These are phyloP conservation scores for Drosophila asahinai DNA, from an alignment of 1,140 invertebrate species.

Conservation along the genomic window DNA sequence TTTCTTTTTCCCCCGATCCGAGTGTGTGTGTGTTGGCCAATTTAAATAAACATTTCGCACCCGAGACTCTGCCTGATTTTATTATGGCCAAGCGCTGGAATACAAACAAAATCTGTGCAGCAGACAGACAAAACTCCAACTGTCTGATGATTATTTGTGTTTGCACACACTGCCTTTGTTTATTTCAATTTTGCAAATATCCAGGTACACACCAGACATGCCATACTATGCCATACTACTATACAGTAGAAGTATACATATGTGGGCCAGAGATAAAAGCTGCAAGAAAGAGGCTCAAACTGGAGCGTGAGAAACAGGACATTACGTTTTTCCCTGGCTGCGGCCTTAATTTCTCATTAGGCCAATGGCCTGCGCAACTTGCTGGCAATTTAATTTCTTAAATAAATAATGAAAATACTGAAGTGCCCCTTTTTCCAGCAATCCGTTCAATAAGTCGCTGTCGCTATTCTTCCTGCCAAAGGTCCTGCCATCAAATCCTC, in stretches of 20 bases:
- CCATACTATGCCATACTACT: background rate
- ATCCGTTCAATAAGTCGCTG: constrained; percentile 26
- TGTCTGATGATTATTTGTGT: constrained; percentile 82
- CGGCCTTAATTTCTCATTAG: constrained; percentile 76
- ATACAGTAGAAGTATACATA: constrained; percentile 26
- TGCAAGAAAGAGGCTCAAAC: too few relatives aligned
- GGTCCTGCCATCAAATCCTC: constrained; percentile 55
- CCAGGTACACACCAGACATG: constrained; percentile 4
- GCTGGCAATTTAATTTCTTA: too few relatives aligned
- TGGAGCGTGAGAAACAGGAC: constrained; percentile 2
- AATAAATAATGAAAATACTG: too few relatives aligned
- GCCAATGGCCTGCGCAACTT: constrained; percentile 51
- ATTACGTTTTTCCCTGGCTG: constrained; percentile 52
- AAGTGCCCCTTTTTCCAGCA: constrained; percentile 9
- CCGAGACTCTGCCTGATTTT: constrained; percentile 72
- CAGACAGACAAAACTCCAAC: constrained; percentile 66
- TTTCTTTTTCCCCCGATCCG: constrained; percentile 50
- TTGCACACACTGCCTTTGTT: constrained; percentile 56
- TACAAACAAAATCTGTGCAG: constrained; percentile 76
- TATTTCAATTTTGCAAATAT: constrained; percentile 59
- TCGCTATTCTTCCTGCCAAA: constrained; percentile 1
- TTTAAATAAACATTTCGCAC: constrained; percentile 83
- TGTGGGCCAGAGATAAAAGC: constrained; percentile 28
- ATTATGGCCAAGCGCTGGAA: constrained; percentile 66
- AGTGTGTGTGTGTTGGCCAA: constrained; percentile 65